Evolutionary conservation across 2,113 vertebrate genomes (phyloP).

Genomic region (Orycteropus afer): DNA sequence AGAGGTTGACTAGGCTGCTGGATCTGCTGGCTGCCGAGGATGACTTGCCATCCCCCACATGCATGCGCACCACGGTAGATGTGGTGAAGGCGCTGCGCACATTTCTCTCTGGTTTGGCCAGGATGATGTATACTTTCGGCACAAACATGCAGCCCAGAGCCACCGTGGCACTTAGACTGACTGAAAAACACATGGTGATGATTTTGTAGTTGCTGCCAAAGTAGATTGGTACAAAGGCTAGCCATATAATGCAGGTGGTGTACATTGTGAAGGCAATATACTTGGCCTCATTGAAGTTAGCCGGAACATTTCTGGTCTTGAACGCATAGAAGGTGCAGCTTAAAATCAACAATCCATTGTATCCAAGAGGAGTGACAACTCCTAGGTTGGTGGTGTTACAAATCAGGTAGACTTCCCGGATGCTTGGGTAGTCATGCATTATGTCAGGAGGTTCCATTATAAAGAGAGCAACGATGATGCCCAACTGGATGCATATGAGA

Average conservation of each 20-base stretch:
- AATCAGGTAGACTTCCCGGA: constrained; percentile 97
- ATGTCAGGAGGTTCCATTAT: constrained; percentile 97
- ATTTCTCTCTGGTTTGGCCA: constrained; percentile 98
- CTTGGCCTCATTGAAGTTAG: constrained; percentile 99
- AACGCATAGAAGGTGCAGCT: constrained; percentile 99
- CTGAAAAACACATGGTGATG: constrained; percentile 99
- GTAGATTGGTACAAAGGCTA: constrained; percentile 99
- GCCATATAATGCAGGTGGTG: constrained; percentile 99
- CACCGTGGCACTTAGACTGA: constrained; percentile 98
- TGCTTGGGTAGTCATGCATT: constrained; percentile 97
- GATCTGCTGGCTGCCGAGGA: constrained; percentile 96
- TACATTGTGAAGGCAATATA: constrained; percentile 99
- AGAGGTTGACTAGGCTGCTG: constrained; percentile 97
- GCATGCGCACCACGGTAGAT: constrained; percentile 98
- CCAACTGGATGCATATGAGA: constrained; percentile 96
- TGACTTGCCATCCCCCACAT: constrained; percentile 96
- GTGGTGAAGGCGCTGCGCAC: constrained; percentile 99
- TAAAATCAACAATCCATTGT: constrained; percentile 97
- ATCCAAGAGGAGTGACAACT: constrained; percentile 97
- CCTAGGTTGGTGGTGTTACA: constrained; percentile 98
- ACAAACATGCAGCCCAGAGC: constrained; percentile 99
- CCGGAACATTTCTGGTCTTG: constrained; percentile 98
- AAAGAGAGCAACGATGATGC: constrained; percentile 97
- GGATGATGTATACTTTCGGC: constrained; percentile 99
- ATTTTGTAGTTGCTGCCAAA: constrained; percentile 99